These are phyloP conservation scores for Pomacea maculata DNA, from an alignment of 1,140 invertebrate species.

Conservation along the genomic window DNA sequence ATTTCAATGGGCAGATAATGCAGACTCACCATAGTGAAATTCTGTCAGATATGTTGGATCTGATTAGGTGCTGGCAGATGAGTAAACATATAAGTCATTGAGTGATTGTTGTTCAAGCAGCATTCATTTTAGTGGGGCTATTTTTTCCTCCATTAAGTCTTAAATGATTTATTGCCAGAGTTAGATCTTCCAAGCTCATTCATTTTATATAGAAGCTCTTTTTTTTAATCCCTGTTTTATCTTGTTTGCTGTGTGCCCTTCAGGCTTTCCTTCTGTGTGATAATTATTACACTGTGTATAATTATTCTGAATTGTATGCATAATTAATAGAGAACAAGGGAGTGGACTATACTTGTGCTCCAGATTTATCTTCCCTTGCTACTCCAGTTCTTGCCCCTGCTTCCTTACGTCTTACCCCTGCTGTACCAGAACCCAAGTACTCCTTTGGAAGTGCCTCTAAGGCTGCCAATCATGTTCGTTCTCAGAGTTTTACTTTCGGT, in stretches of 20 bases:
- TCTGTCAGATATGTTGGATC: too few relatives aligned
- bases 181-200: too few relatives aligned
- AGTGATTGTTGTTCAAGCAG: too few relatives aligned
- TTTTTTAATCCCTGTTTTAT: not conserved
- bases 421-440: conserved; percentile 4
- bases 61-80: too few relatives aligned
- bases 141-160: too few relatives aligned
- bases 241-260: not conserved
- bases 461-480: conserved; percentile 23
- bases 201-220: not conserved
- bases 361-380: conserved; percentile 21
- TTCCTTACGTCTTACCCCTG: not conserved
- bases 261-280: not conserved
- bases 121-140: too few relatives aligned
- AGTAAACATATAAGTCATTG: too few relatives aligned
- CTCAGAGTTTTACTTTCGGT: conserved; percentile 29
- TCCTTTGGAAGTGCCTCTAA: conserved; percentile 9
- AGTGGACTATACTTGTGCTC: not conserved
- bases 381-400: conserved; percentile 10
- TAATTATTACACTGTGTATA: not conserved
- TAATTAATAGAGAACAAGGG: too few relatives aligned
- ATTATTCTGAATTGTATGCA: not conserved
- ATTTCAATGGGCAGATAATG: too few relatives aligned
- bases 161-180: too few relatives aligned
- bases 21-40: too few relatives aligned